Conservation (phyloP, 2,797 vertebrate genomes). For the Cynopterus sphinx region DNA sequence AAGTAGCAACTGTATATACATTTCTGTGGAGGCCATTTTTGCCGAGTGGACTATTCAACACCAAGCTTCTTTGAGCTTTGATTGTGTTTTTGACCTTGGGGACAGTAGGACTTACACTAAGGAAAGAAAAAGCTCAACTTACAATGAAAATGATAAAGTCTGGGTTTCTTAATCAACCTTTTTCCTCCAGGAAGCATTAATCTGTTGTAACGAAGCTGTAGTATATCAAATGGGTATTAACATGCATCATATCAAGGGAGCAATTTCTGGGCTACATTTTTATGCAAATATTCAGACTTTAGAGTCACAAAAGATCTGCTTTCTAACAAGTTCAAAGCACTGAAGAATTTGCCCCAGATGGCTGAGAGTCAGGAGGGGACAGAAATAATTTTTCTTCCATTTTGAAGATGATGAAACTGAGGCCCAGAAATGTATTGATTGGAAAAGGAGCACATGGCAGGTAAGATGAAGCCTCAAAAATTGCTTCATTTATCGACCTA, state of each 20-base stretch:
- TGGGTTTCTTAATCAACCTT: slow-evolving; percentile 29
- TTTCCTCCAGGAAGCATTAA: slow-evolving; percentile 30
- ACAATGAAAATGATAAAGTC: slow-evolving; percentile 37
- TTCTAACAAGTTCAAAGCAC: slow-evolving; percentile 35
- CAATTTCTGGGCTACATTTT: slow-evolving; percentile 34
- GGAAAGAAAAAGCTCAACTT: slow-evolving; percentile 33
- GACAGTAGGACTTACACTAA: slow-evolving; percentile 26
- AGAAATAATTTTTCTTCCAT: not conserved
- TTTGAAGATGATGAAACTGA: not conserved
- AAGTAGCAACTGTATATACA: slow-evolving; percentile 20
- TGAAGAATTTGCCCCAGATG: not conserved
- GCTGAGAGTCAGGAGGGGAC: not conserved
- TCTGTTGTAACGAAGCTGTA: not conserved
- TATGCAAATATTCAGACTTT: not conserved
- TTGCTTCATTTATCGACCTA: not conserved
- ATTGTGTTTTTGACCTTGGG: slow-evolving; percentile 49
- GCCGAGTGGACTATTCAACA: not conserved
- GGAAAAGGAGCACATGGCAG: not conserved
- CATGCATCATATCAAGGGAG: not conserved
- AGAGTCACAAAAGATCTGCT: not conserved
- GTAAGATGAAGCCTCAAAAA: not conserved
- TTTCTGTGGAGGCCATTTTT: not conserved
- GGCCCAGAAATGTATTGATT: not conserved
- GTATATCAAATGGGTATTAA: slow-evolving; percentile 41
- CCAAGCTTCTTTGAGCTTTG: slow-evolving; percentile 4